Base-by-base conservation (phyloP, 2,888 invertebrate genomes). In the Nemotelus nigrinus region DNA sequence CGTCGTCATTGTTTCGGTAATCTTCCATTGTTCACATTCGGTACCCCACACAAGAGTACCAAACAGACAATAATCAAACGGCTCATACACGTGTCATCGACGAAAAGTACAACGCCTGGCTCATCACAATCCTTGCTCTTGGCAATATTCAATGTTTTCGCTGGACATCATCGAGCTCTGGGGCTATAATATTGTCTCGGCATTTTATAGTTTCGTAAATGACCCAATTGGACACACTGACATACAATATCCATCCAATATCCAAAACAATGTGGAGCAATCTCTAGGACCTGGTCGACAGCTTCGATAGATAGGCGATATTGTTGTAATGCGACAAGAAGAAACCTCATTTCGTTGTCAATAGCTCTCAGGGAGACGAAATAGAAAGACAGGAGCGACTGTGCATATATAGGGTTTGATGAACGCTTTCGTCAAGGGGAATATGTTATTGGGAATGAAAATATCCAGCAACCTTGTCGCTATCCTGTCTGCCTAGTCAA, bases 161-260 rank as follows among this genome's bases (percentile, higher is more conserved):
- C 43, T 53, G 55, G 25, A 45, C 45, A 65, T 47, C 47, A 53
- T 10, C 53, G 55, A 7, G 55, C 70, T 43, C 65, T 25, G 25
- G 25, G 25, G 25, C 25, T 25, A 25, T 0, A 25, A 25, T 25
- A 25, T 25, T 44, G 45, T 65, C 25, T 65, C 45, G 60, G 63
- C 77, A 75, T 75, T 79, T 79, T 77, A 77, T 79, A 79, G 79
- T 71, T 77, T 68, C 68, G 68, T 65, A 75, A 79, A 79, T 77
- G 77, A 77, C 79, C 70, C 74, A 79, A 79, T 79, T 79, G 77
- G 79, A 77, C 75, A 75, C 79, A 77, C 70, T 68, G 70, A 67
- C 64, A 55, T 47, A 47, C 50, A 60, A 63, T 60, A 74, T 60
- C 60, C 63, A 10, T 55, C 55, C 60, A 74, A 60, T 74, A 60